These are phyloP conservation scores for Punctoribates punctum DNA, from an alignment of 2,888 invertebrate species.

Conservation along the genomic window DNA sequence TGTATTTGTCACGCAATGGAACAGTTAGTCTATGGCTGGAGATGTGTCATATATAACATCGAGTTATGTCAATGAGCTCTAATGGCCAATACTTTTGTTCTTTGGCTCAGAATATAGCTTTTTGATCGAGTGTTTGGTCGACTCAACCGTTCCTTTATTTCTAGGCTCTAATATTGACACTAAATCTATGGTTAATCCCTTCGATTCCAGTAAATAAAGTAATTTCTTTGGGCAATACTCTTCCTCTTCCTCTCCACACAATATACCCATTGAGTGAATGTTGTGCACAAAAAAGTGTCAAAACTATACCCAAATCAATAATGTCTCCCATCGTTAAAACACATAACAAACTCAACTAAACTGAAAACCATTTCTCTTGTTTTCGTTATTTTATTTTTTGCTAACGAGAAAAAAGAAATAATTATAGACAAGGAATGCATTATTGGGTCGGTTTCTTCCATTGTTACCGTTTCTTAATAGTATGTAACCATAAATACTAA, in stretches of 20 bases:
- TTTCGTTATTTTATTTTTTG: background rate
- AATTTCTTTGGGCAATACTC: background rate
- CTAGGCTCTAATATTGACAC: background rate
- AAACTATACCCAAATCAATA: background rate
- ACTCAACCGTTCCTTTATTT: background rate
- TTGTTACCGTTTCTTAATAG: too few relatives aligned
- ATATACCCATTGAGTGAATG: background rate
- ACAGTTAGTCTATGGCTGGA: slow-evolving; percentile 7
- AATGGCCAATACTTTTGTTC: background rate
- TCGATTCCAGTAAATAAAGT: background rate
- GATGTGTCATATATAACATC: slow-evolving; percentile 16
- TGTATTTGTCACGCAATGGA: slow-evolving; percentile 27
- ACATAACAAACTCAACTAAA: background rate
- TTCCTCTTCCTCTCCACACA: background rate
- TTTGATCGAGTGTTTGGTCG: background rate
- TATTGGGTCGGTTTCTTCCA: background rate
- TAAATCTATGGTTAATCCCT: background rate
- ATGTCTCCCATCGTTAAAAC: background rate
- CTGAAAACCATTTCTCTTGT: background rate
- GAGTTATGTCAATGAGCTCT: slow-evolving; percentile 31
- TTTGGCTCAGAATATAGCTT: background rate
- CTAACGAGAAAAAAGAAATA: background rate
- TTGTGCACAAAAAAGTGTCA: background rate
- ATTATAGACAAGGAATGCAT: background rate
- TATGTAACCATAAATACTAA: background rate